Percentiles rank a stretch among this genome's conserved stretches.
These are phyloP conservation scores for Listronotus oregonensis DNA, from an alignment of 1,140 invertebrate species.

Conservation along the genomic window DNA sequence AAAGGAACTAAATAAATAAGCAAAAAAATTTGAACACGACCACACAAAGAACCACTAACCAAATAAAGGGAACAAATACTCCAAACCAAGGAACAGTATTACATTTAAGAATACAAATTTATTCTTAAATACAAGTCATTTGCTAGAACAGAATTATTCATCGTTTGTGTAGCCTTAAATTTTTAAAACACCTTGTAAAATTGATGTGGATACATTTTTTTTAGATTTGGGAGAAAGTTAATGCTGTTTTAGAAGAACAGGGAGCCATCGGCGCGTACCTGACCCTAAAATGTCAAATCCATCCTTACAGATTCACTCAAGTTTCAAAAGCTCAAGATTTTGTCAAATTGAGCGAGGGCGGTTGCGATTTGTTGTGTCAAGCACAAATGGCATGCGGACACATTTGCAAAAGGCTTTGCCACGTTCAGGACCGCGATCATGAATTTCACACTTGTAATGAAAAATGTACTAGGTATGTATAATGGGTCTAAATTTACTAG, in stretches of 20 bases:
- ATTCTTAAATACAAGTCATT: too few relatives aligned
- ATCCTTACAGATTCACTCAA: constrained; percentile 52
- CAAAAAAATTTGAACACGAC: too few relatives aligned
- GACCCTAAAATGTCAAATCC: constrained; percentile 59
- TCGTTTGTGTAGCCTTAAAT: too few relatives aligned
- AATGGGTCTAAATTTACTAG: too few relatives aligned
- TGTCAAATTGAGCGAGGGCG: constrained; percentile 59
- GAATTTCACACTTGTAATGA: constrained; percentile 53
- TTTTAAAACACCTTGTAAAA: too few relatives aligned
- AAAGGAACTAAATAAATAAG: too few relatives aligned
- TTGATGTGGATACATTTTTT: not conserved
- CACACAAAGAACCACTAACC: too few relatives aligned
- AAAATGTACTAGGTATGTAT: constrained; percentile 51
- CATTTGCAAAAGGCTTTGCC: constrained; percentile 61
- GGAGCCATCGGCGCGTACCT: constrained; percentile 56
- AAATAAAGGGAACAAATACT: too few relatives aligned
- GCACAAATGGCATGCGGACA: constrained; percentile 60
- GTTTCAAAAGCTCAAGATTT: constrained; percentile 55
- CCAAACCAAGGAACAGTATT: too few relatives aligned
- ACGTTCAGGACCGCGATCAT: constrained; percentile 60
- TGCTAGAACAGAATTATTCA: too few relatives aligned
- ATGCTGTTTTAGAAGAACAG: constrained; percentile 12
- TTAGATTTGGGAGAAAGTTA: constrained; percentile 29
- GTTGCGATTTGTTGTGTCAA: constrained; percentile 58
- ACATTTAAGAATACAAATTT: too few relatives aligned